Percentiles rank a stretch among this genome's conserved stretches.
Conservation (phyloP, 2,888 invertebrate species). For the Drosophila infuscata region DNA sequence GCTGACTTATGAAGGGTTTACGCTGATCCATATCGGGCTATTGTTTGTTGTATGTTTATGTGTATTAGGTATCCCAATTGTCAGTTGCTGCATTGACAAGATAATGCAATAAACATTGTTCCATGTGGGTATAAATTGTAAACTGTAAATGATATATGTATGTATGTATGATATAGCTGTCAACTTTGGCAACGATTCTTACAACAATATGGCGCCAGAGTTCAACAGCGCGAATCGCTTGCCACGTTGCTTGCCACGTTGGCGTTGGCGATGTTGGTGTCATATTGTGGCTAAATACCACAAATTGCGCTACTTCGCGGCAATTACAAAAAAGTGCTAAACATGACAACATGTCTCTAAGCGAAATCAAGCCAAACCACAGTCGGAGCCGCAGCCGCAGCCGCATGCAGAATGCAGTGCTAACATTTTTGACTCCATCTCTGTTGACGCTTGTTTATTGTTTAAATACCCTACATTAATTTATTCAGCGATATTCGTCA, state of each 20-base stretch:
- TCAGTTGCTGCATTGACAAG: constrained; percentile 30
- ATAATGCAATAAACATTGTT: constrained; percentile 45
- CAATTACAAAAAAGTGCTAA: constrained; percentile 78
- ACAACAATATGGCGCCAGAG: constrained; percentile 67
- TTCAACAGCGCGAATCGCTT: constrained; percentile 29
- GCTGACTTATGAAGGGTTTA: constrained; percentile 6
- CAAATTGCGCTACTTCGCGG: constrained; percentile 75
- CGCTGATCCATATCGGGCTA: not conserved
- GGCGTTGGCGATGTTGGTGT: constrained; percentile 52
- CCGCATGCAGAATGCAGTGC: constrained; percentile 10
- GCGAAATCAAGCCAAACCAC: constrained; percentile 53
- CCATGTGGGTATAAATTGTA: constrained; percentile 12
- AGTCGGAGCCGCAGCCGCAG: constrained; percentile 26
- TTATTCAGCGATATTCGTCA: not conserved
- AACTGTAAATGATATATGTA: not conserved
- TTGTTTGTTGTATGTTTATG: constrained; percentile 15
- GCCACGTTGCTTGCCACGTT: constrained; percentile 1
- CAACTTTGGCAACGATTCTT: constrained; percentile 69
- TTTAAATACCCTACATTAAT: constrained; percentile 2
- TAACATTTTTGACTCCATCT: not conserved
- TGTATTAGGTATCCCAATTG: constrained; percentile 14
- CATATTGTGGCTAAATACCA: constrained; percentile 77
- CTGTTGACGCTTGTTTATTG: not conserved
- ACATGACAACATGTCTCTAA: constrained; percentile 58
- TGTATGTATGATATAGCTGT: constrained; percentile 35